These are phyloP conservation scores for Ceratitis capitata DNA, from an alignment of 1,140 invertebrate genomes.

Conservation along the genomic window DNA sequence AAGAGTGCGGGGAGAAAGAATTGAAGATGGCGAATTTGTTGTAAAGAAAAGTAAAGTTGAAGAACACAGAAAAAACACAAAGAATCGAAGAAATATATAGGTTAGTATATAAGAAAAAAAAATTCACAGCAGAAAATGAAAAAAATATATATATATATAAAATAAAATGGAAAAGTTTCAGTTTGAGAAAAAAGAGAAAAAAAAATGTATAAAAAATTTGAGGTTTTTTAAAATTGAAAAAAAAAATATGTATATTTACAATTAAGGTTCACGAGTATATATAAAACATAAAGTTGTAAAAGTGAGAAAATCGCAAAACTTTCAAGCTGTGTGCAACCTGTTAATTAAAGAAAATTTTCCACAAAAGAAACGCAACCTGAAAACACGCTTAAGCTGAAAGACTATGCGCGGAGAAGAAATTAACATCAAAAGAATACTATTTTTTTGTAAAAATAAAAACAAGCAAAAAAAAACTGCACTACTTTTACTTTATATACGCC, in stretches of 20 bases:
- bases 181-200: not conserved
- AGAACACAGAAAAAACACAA: not conserved
- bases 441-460: not conserved
- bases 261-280: too few relatives aligned
- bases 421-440: not conserved
- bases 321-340: not conserved
- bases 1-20: not conserved
- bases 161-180: not conserved
- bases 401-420: too few relatives aligned
- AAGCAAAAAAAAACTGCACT: not conserved
- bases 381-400: too few relatives aligned
- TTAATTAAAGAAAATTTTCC: not conserved
- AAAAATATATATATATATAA: not conserved
- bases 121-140: not conserved
- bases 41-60: not conserved
- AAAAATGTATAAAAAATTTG: not conserved
- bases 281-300: too few relatives aligned
- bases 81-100: not conserved
- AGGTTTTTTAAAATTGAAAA: not conserved
- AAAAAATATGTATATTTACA: not conserved
- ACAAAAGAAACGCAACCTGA: not conserved
- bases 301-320: not conserved
- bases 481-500: not conserved
- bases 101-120: not conserved
- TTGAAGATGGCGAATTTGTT: too few relatives aligned